Percentiles rank a stretch among this genome's conserved stretches.
Evolutionary conservation across 2,888 invertebrate genomes (phyloP).

Genomic region (Yponomeuta malinellus): DNA sequence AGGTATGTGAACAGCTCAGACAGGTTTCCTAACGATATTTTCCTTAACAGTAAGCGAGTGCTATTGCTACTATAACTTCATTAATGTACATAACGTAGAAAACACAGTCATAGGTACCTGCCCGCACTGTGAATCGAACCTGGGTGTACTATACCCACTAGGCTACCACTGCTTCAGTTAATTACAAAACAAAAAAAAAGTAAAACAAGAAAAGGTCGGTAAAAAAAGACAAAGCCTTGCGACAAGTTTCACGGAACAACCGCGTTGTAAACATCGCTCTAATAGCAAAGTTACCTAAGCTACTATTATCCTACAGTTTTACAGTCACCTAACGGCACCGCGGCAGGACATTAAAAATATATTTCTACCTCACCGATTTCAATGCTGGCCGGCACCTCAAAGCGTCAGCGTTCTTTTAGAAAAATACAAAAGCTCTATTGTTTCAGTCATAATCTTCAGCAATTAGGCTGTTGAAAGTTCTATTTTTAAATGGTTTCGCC

Average conservation of each 20-base stretch:
- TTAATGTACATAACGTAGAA: too few relatives aligned
- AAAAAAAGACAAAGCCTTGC: background rate
- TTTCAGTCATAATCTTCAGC: background rate
- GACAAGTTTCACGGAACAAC: background rate
- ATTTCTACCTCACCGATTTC: slow-evolving; percentile 1
- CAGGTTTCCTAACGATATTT: too few relatives aligned
- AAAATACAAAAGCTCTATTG: background rate
- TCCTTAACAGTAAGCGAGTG: too few relatives aligned
- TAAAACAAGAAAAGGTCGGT: background rate
- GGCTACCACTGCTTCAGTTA: too few relatives aligned
- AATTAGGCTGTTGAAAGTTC: background rate
- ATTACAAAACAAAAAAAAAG: too few relatives aligned
- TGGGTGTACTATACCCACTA: too few relatives aligned
- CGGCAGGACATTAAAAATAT: background rate
- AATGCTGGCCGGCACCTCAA: background rate
- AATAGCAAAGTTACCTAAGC: background rate
- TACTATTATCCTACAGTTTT: background rate
- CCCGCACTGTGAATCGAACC: too few relatives aligned
- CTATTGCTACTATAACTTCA: too few relatives aligned
- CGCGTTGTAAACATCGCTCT: background rate
- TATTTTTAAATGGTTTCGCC: background rate
- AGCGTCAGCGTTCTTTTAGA: background rate
- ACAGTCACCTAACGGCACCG: background rate
- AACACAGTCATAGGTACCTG: too few relatives aligned
- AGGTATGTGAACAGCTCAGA: too few relatives aligned